A percentile compares a stretch with the other conserved stretches of the same genome.
These are phyloP conservation scores for Plectropomus leopardus DNA, from an alignment of 2,113 vertebrate species.

Conservation along the genomic window DNA sequence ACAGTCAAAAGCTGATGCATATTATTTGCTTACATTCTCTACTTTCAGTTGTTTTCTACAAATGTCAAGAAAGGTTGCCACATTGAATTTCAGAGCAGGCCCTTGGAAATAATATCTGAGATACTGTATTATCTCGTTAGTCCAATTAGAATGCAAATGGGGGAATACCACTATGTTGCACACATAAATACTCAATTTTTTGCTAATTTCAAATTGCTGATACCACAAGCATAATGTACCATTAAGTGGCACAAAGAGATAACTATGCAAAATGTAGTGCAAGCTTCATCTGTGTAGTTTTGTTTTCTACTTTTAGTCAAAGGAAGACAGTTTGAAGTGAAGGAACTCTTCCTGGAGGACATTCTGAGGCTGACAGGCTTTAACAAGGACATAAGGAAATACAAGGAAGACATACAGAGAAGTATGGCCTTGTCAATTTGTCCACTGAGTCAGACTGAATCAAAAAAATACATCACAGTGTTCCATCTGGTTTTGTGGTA, in stretches of 20 bases:
- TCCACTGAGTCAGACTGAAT: background rate
- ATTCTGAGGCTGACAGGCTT: conserved; percentile 91
- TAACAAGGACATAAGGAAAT: conserved; percentile 89
- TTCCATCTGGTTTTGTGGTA: background rate
- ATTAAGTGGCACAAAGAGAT: background rate
- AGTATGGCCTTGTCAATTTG: conserved; percentile 76
- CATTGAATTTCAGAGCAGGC: no score
- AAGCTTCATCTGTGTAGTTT: background rate
- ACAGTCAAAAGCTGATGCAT: no score
- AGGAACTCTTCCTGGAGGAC: conserved; percentile 95
- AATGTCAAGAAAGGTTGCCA: no score
- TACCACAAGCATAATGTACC: background rate
- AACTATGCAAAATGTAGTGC: background rate
- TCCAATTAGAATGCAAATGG: no score
- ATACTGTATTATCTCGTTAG: no score
- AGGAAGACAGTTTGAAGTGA: conserved; percentile 94
- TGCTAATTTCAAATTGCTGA: no score
- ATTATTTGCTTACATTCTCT: no score
- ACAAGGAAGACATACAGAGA: conserved; percentile 90
- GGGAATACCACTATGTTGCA: no score
- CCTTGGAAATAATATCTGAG: no score
- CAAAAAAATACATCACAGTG: no score
- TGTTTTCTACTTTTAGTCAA: conserved; percentile 79
- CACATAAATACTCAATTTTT: no score
- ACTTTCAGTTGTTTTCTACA: no score